Percentiles rank a stretch among this genome's conserved stretches.
phyloP scores from a whole-genome alignment of 2,797 vertebrate genomes.

The Sciaenops ocellatus region DNA sequence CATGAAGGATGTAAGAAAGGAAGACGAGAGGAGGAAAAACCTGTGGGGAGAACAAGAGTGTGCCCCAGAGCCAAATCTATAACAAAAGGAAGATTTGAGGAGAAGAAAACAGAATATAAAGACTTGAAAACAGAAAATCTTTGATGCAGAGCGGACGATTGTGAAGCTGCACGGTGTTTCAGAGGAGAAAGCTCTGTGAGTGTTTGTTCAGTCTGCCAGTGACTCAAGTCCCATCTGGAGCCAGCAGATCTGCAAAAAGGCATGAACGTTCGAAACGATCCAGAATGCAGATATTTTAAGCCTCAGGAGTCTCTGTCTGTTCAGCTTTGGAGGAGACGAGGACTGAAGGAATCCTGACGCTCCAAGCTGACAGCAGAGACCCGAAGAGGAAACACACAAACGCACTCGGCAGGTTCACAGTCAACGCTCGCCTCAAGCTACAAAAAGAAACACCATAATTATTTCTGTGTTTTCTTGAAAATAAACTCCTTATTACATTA shows the following conservation, averaged over 20 bases:
- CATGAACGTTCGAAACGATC: constrained; percentile 31
- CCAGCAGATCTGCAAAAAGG: constrained; percentile 39
- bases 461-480: background rate
- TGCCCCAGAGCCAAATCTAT: background rate
- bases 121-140: background rate
- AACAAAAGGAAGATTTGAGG: background rate
- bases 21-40: background rate
- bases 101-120: constrained; percentile 2
- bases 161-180: background rate
- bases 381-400: background rate
- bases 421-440: background rate
- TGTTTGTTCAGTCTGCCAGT: constrained; percentile 51
- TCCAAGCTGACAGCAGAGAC: background rate
- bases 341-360: constrained; percentile 5
- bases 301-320: constrained; percentile 22
- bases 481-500: background rate
- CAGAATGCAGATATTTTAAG: constrained; percentile 49
- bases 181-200: constrained; percentile 32
- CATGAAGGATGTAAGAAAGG: background rate
- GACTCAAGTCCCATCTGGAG: constrained; percentile 62
- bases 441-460: background rate
- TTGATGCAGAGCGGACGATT: constrained; percentile 1
- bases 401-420: background rate
- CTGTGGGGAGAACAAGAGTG: background rate
- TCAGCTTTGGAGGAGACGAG: constrained; percentile 7